phyloP scores from a whole-genome alignment of 92 coral and sea anemone genomes.

The Palythoa grandis region DNA sequence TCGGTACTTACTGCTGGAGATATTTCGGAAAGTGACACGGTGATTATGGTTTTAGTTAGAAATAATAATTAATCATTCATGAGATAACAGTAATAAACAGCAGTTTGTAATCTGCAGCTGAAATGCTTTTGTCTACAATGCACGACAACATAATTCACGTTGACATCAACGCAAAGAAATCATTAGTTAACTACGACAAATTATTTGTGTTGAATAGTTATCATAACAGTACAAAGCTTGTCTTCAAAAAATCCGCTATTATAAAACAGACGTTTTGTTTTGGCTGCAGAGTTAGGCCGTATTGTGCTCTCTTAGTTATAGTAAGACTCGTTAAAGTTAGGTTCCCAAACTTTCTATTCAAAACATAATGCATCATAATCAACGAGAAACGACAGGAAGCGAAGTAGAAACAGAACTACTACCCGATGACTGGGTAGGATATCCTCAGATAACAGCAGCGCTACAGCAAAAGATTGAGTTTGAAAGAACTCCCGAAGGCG shows the following conservation, averaged over 20 bases:
- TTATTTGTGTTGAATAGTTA: background rate
- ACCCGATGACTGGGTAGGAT: constrained; percentile 5
- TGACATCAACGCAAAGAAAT: background rate
- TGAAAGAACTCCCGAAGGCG: background rate
- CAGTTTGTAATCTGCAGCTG: background rate
- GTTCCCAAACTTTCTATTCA: background rate
- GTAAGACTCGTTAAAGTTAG: background rate
- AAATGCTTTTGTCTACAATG: background rate
- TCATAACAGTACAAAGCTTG: background rate
- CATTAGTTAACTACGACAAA: constrained; percentile 1
- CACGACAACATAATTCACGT: background rate
- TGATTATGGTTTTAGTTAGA: too few relatives aligned
- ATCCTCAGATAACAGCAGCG: constrained; percentile 6
- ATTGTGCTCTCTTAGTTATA: background rate
- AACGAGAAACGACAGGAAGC: background rate
- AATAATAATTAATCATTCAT: too few relatives aligned
- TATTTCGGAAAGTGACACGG: too few relatives aligned
- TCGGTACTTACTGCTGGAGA: too few relatives aligned
- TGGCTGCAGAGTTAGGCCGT: background rate
- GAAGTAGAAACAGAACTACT: background rate
- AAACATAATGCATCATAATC: background rate
- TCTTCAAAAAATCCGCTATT: background rate
- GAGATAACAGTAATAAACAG: too few relatives aligned
- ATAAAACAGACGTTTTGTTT: background rate
- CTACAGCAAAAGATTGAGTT: background rate